Base-by-base conservation (phyloP, 2,888 invertebrate species). In the Amblyteles armatorius region DNA sequence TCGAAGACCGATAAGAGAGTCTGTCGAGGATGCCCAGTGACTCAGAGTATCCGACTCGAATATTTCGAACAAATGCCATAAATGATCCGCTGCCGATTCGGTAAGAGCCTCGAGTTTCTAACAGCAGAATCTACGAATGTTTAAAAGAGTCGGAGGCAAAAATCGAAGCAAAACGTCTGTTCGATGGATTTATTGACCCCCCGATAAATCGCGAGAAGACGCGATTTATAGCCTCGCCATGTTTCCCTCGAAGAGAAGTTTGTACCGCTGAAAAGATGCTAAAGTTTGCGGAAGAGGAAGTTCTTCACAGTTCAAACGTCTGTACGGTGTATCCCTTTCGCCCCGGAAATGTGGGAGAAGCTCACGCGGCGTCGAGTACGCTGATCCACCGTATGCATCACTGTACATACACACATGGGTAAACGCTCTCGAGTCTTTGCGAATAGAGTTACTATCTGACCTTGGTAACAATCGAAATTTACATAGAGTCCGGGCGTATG, bases 381-480 rank as follows among this genome's bases (percentile, higher is more conserved):
- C 80, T 80, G 67, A 68, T 67, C 36, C 72, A 67, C 26, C 48
- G 48, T 52, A 52, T 72, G 77, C 80, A 73, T 60, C 80, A n/a
- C 50, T 13, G 60, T 68, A 11, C 50, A 7, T 26, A 29, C 40
- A 83, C 63, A 71, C 63, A 16, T 11, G 63, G 16, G 33, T 33
- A 33, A 33, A 63, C 29, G 13, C 16, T 63, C 76, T 79, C 71
- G 79, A 55, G 71, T 57, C 81, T 77, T 72, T 55, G 80, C 76
- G 84, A 87, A 78, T 76, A 74, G 77, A 83, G 85, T 86, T 87
- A 81, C 29, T 81, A 88, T 86, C 87, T 88, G 88, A 88, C 88
- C 88, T 88, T 88, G 88, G 85, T 81, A 88, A 88, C 88, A 88
- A 88, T 88, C 79, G 86, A 88, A 88, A 88, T 88, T 87, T 83